Conservation (phyloP, 2,113 vertebrate species). For the Phalacrocorax carbo region DNA sequence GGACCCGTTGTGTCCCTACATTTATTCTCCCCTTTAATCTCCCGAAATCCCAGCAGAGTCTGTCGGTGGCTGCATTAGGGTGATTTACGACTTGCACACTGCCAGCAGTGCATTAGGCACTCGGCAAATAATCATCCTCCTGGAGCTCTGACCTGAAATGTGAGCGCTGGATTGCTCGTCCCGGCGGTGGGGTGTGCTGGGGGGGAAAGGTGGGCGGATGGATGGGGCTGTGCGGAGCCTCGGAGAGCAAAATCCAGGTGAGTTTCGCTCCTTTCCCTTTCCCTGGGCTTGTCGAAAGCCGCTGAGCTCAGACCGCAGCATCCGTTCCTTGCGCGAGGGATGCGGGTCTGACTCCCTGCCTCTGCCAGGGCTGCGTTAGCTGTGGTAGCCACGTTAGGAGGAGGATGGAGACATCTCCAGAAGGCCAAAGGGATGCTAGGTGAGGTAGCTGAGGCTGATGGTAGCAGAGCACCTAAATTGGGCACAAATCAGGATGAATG, state of each 20-base stretch:
- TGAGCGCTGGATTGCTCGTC: background rate
- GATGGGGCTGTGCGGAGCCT: background rate
- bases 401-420: background rate
- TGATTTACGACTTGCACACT: background rate
- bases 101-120: conserved; percentile 1
- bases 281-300: background rate
- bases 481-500: background rate
- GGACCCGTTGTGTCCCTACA: background rate
- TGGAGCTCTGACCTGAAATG: background rate
- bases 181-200: accelerated
- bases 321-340: accelerated
- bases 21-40: background rate
- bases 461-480: background rate
- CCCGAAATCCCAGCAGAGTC: background rate
- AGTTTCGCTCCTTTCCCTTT: background rate
- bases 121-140: background rate
- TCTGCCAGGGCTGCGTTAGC: background rate
- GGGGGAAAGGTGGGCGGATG: background rate
- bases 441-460: background rate
- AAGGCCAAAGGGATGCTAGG: background rate
- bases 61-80: background rate
- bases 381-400: accelerated
- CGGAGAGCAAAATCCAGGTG: background rate
- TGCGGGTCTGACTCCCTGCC: background rate
- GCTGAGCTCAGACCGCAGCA: background rate